These are phyloP conservation scores for Squalus acanthias DNA, from an alignment of 2,797 vertebrate genomes.

Conservation along the genomic window DNA sequence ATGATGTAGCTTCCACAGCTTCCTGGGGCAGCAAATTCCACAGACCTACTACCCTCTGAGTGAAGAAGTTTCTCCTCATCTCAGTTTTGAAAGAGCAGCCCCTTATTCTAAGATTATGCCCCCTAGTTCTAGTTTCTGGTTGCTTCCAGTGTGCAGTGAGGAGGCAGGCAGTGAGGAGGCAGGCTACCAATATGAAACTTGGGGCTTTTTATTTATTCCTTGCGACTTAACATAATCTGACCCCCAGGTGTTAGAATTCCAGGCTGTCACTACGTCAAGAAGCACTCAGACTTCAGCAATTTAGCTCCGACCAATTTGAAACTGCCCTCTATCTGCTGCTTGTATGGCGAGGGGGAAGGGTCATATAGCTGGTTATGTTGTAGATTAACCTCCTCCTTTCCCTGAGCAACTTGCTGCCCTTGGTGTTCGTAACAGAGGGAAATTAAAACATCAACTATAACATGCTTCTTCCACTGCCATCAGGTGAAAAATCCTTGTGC, in stretches of 20 bases:
- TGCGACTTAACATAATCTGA: neutral
- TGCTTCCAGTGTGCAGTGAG: neutral
- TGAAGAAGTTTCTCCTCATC: too few species aligned
- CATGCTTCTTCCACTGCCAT: neutral
- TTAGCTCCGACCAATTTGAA: neutral
- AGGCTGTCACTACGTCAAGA: neutral
- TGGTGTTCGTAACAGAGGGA: neutral
- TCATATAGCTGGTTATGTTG: neutral
- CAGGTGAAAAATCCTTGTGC: neutral
- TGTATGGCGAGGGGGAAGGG: neutral
- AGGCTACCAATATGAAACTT: neutral
- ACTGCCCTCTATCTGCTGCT: neutral
- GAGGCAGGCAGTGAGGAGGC: neutral
- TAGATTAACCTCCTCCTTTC: neutral
- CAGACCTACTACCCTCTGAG: too few species aligned
- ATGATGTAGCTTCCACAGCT: too few species aligned
- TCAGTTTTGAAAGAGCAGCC: too few species aligned
- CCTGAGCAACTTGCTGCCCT: neutral
- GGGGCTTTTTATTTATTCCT: neutral
- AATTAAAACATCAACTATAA: neutral
- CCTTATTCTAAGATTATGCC: too few species aligned
- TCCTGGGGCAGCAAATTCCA: too few species aligned
- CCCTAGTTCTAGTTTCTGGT: neutral
- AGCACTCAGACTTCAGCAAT: neutral
- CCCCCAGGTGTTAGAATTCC: neutral